Base-by-base conservation (phyloP, 2,113 vertebrate species). In the Catharus fuscescens region DNA sequence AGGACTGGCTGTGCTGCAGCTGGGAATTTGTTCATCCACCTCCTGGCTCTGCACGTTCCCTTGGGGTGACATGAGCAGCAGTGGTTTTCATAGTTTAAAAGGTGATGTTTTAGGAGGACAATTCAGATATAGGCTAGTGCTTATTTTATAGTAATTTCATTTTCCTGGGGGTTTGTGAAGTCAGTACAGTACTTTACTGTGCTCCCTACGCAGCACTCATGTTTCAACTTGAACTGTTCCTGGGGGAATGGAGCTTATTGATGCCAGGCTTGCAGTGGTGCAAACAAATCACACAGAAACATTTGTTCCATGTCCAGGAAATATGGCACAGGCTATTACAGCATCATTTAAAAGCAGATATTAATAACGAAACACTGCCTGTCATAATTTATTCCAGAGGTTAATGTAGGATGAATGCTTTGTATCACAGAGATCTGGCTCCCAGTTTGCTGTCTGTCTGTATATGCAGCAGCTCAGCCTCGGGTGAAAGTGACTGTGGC, bases 81-180 rank as follows among this genome's bases (percentile, higher is more conserved):
- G n/a, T 48, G 48, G 50, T 72, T 88, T 86, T 57, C 72, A 31
- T 23, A 77, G 45, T 70, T 89, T 18, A 47, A 54, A 83, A 69
- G 59, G 60, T 84, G 72, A 66, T 60, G 71, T 38, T 74, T 74
- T 66, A 89, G 64, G 60, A 88, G 15, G 3, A 45, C 80, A 64
- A 80, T 74, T 31, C 9, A 71, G 65, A 64, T 60, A 53, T 80
- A 90, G 31, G 88, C 28, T 42, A 47, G 42, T 66, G 80, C 82
- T 91, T 92, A 56, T 71, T 89, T 94, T 40, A 61, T 42, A 70
- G 74, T 62, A 38, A 81, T 87, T 92, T 83, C 12, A n/a, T 91
- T 89, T 84, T 88, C 40, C 38, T 66, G 60, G 44, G 54, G 10
- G 26, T 73, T 80, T 89, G 28, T 20, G 47, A 32, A 70, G 32